These are phyloP conservation scores for Climacteris rufus DNA, from an alignment of 2,113 vertebrate species.

Conservation along the genomic window DNA sequence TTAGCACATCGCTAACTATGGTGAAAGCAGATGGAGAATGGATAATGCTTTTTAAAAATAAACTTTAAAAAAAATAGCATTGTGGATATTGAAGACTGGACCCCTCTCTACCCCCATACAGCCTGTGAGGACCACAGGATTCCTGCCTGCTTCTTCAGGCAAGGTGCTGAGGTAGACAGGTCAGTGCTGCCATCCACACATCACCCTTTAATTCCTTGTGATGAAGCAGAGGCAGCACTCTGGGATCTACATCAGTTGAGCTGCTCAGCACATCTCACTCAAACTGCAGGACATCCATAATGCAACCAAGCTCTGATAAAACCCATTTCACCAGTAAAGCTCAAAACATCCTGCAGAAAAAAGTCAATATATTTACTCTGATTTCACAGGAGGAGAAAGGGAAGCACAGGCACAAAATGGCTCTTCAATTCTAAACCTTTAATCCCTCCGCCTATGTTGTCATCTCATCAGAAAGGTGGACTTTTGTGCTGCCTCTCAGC, in stretches of 20 bases:
- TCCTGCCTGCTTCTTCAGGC: background rate
- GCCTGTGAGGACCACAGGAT: background rate
- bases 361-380: background rate
- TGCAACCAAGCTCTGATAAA: background rate
- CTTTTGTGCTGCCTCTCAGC: background rate
- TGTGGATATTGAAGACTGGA: background rate
- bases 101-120: background rate
- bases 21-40: background rate
- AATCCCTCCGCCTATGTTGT: background rate
- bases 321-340: background rate
- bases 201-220: background rate
- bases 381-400: background rate
- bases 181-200: background rate
- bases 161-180: background rate
- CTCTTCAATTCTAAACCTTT: background rate
- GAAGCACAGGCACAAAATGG: background rate
- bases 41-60: background rate
- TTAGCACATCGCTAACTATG: background rate
- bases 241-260: background rate
- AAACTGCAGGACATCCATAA: background rate
- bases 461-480: background rate
- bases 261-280: background rate
- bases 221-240: background rate
- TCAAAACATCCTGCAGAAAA: background rate
- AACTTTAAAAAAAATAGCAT: background rate